phyloP scores from a whole-genome alignment of 2,888 invertebrate genomes.

The Megastigmus dorsalis region DNA sequence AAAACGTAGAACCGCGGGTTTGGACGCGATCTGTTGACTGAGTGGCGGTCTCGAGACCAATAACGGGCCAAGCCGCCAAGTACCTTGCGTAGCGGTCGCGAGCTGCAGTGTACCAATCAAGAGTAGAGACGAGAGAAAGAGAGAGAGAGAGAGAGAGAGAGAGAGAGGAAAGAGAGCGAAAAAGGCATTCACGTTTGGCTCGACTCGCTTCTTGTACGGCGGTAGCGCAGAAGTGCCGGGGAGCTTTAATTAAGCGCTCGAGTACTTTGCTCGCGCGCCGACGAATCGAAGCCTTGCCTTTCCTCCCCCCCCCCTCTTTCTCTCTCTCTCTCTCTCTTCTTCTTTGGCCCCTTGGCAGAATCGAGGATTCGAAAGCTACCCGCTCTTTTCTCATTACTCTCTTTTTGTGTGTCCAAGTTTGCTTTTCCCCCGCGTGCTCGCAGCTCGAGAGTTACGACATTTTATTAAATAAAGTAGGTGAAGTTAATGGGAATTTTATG shows the following conservation, averaged over 20 bases:
- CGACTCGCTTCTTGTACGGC: conserved; percentile 46
- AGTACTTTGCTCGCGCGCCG: conserved; percentile 51
- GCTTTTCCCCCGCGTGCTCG: not conserved
- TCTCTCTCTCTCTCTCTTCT: not conserved
- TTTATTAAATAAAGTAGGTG: conserved; percentile 39
- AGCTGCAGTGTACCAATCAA: conserved; percentile 47
- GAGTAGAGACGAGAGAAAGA: too few relatives aligned
- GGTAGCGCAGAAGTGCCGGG: conserved; percentile 61
- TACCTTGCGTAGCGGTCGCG: conserved; percentile 11
- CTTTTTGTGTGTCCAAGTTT: too few relatives aligned
- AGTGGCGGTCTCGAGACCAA: conserved; percentile 63
- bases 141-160: too few relatives aligned
- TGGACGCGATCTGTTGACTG: conserved; percentile 62
- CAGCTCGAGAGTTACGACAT: not conserved
- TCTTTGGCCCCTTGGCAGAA: conserved; percentile 5
- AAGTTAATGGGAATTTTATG: conserved; percentile 26
- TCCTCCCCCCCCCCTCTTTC: not conserved
- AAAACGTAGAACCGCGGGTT: not conserved
- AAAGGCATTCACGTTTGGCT: conserved; percentile 68
- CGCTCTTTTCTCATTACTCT: not conserved
- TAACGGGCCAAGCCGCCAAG: conserved; percentile 26
- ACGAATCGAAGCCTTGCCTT: conserved; percentile 27
- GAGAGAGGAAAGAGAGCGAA: too few relatives aligned
- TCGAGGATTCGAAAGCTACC: conserved; percentile 8
- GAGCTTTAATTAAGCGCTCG: conserved; percentile 66